A percentile compares a stretch with the other conserved stretches of the same genome.
Conservation (phyloP, 92 coral and sea anemone species). For the Parazoanthus darwini region DNA sequence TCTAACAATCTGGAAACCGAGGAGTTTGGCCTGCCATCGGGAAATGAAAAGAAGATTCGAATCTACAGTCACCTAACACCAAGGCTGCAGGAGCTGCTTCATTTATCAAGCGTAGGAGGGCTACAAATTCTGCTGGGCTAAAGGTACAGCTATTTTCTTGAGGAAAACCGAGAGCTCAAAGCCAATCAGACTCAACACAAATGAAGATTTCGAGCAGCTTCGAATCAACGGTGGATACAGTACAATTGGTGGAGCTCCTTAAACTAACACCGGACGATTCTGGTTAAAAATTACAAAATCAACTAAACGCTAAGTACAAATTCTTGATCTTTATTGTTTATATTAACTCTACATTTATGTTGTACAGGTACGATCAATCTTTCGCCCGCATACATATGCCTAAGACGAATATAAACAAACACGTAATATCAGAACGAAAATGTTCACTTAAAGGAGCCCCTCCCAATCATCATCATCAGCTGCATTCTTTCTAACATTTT, state of each 20-base stretch:
- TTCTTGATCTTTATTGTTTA: too few species aligned
- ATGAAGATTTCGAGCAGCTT: constrained; percentile 32
- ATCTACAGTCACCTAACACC: constrained; percentile 25
- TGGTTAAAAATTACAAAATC: too few species aligned
- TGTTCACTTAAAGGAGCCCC: too few species aligned
- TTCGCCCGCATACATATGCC: too few species aligned
- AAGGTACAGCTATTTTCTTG: constrained; percentile 32
- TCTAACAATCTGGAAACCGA: neutral
- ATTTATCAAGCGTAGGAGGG: constrained; percentile 3
- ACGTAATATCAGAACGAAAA: too few species aligned
- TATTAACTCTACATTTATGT: too few species aligned
- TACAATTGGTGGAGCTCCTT: neutral
- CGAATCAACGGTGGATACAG: constrained; percentile 13
- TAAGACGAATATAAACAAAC: too few species aligned
- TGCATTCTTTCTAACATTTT: too few species aligned
- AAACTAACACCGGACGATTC: too few species aligned
- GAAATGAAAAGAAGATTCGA: constrained; percentile 1
- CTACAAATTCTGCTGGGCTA: constrained; percentile 23
- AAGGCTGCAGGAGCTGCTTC: constrained; percentile 29
- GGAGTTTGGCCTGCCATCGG: constrained; percentile 22
- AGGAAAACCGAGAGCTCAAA: constrained; percentile 31
- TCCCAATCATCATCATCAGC: too few species aligned
- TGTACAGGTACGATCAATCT: too few species aligned
- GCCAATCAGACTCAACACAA: constrained; percentile 30
- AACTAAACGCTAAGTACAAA: too few species aligned